Percentiles rank a stretch among this genome's conserved stretches.
Conservation (phyloP, 2,797 vertebrate species). For the Pteropus rufus region DNA sequence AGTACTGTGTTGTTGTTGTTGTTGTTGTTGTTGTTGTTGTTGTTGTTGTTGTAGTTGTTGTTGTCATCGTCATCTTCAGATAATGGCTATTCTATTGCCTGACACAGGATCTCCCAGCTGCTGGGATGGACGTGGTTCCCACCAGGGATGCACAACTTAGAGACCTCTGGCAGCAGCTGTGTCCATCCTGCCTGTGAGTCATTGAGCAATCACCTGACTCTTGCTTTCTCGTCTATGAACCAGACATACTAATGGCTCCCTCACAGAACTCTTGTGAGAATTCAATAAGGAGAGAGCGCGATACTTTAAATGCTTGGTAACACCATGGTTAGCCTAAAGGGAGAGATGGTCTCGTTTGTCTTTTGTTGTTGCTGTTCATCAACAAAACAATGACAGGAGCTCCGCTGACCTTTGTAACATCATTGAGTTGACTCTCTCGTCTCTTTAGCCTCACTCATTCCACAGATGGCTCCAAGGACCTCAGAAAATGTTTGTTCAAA, state of each 20-base stretch:
- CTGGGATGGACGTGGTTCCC: neutral
- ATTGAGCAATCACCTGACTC: neutral
- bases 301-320: neutral
- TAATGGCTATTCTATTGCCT: neutral
- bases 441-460: neutral
- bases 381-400: neutral
- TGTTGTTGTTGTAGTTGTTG: too few species aligned
- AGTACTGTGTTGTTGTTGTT: neutral
- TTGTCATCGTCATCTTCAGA: neutral
- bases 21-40: too few species aligned
- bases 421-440: neutral
- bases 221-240: neutral
- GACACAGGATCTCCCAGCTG: neutral
- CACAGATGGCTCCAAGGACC: neutral
- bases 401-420: neutral
- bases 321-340: neutral
- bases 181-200: neutral
- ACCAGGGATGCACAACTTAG: accelerated
- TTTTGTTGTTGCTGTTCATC: neutral
- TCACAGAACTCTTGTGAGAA: neutral
- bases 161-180: neutral
- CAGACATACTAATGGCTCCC: neutral
- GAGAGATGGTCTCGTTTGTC: neutral
- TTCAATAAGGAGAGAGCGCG: neutral
- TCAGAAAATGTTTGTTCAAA: neutral